Evolutionary conservation across 2,113 vertebrate genomes (phyloP).

Genomic region (Lagopus muta): DNA sequence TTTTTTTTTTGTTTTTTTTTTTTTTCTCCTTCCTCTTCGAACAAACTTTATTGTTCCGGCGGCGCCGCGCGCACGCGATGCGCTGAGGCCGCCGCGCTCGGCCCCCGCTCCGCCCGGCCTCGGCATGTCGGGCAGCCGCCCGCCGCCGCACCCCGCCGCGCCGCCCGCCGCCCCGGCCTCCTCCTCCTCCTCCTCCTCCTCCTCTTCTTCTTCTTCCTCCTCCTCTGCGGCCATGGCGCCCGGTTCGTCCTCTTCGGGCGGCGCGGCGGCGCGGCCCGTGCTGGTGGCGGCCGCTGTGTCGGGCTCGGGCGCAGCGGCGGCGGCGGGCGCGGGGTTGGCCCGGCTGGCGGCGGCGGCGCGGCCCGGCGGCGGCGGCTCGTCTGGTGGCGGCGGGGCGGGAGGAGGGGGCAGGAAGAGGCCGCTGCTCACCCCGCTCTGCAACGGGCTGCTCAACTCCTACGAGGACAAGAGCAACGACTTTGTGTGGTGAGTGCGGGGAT

Average conservation of each 20-base stretch:
- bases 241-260: constrained; percentile 68
- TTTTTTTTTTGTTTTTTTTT: no score
- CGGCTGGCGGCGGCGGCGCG: constrained; percentile 58
- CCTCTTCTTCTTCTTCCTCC: constrained; percentile 58
- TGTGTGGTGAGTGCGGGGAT: constrained; percentile 86
- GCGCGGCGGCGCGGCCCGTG: constrained; percentile 44
- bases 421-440: constrained; percentile 89
- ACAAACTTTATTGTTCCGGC: constrained; percentile 69
- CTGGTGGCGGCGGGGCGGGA: constrained; percentile 48
- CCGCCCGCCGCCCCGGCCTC: constrained; percentile 50
- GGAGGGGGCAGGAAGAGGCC: constrained; percentile 86
- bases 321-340: constrained; percentile 43
- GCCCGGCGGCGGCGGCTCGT: not conserved
- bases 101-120: constrained; percentile 9
- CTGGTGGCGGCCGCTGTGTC: constrained; percentile 59
- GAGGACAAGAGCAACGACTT: constrained; percentile 99
- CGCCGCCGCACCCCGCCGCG: constrained; percentile 61
- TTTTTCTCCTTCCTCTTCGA: not conserved
- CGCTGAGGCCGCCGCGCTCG: constrained; percentile 16
- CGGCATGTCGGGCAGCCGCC: constrained; percentile 78
- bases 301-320: constrained; percentile 39
- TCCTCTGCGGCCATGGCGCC: constrained; percentile 50
- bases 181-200: not conserved
- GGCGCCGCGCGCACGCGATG: constrained; percentile 58
- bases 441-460: constrained; percentile 95